Evolutionary conservation across 2,797 vertebrate species (phyloP).

Genomic region (Mus minutoides): DNA sequence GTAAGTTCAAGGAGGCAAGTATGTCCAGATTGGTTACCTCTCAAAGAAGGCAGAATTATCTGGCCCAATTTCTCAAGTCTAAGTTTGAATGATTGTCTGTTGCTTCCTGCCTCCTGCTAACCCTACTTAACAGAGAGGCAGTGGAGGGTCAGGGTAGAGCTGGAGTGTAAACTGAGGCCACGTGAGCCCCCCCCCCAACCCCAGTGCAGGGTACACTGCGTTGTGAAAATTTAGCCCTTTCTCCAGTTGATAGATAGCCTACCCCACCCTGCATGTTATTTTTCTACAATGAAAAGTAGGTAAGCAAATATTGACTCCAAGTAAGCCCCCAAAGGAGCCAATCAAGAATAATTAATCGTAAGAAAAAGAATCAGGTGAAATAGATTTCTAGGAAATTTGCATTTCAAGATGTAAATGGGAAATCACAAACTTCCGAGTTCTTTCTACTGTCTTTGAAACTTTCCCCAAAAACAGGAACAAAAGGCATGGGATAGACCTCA

Average conservation of each 20-base stretch:
- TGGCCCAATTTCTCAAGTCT: constrained; percentile 9
- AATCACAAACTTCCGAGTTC: constrained; percentile 7
- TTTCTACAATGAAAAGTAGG: constrained; percentile 43
- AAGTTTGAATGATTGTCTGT: background rate
- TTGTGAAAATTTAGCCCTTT: background rate
- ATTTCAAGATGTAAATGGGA: background rate
- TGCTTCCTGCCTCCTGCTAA: background rate
- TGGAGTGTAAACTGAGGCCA: background rate
- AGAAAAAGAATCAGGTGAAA: constrained; percentile 49
- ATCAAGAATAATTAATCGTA: constrained; percentile 1
- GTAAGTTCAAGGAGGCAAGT: background rate
- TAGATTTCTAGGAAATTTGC: constrained; percentile 27
- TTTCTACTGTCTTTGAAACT: constrained; percentile 33
- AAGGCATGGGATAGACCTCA: background rate
- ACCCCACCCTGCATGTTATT: background rate
- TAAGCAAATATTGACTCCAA: constrained; percentile 27
- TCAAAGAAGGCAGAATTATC: constrained; percentile 8
- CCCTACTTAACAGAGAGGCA: background rate
- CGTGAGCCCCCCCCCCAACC: background rate
- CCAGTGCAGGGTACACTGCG: background rate
- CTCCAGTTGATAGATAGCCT: background rate
- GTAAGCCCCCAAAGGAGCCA: background rate
- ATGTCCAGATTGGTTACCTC: background rate
- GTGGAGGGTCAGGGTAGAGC: background rate
- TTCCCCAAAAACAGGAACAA: background rate